These are phyloP conservation scores for Notiomystis cincta DNA, from an alignment of 2,113 vertebrate species.

Conservation along the genomic window DNA sequence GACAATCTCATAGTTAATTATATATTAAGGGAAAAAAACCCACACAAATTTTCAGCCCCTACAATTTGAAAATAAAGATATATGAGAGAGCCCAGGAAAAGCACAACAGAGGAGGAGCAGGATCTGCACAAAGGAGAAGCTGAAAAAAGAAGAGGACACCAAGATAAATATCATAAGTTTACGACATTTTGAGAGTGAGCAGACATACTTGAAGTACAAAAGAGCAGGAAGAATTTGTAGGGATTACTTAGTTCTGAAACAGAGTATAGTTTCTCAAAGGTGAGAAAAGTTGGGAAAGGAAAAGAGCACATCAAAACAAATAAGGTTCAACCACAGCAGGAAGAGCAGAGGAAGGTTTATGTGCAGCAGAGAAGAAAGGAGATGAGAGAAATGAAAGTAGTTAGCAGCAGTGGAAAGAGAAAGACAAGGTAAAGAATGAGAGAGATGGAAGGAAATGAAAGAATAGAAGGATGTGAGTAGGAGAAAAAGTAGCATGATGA, in stretches of 20 bases:
- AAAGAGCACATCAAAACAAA: neutral
- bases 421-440: neutral
- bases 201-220: neutral
- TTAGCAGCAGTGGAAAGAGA: neutral
- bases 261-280: neutral
- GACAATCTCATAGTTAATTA: neutral
- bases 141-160: neutral
- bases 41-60: neutral
- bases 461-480: neutral
- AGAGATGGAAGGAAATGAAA: neutral
- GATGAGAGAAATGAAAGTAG: neutral
- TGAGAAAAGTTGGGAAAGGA: neutral
- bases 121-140: neutral
- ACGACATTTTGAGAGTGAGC: neutral
- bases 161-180: neutral
- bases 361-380: neutral
- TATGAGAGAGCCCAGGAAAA: neutral
- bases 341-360: neutral
- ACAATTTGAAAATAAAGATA: neutral
- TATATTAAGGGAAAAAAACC: fast-evolving
- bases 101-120: neutral
- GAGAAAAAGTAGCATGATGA: neutral
- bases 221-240: neutral
- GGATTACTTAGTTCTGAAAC: neutral
- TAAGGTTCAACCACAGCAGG: neutral